These are phyloP conservation scores for Watsonalla binaria DNA, from an alignment of 2,888 invertebrate species.

Conservation along the genomic window DNA sequence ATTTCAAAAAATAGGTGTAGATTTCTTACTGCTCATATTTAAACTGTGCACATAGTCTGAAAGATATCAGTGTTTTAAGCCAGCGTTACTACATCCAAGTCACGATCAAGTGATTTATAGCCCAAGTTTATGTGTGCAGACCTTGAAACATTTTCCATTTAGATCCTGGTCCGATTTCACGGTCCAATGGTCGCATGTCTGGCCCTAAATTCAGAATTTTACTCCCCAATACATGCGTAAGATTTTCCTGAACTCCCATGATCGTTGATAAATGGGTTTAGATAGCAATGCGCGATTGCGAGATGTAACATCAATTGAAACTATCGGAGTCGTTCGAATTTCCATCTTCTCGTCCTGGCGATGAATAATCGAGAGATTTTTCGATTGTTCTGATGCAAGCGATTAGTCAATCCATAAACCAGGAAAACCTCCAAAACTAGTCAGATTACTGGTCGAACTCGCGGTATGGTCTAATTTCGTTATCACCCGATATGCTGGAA, in stretches of 20 bases:
- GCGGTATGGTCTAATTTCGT: no score
- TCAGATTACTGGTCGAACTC: no score
- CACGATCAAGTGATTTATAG: slow-evolving; percentile 39
- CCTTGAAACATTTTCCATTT: slow-evolving; percentile 28
- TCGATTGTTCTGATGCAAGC: no score
- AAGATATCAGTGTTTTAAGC: background rate
- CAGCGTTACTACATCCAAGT: slow-evolving; percentile 15
- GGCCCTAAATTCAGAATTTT: slow-evolving; percentile 1
- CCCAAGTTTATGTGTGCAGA: slow-evolving; percentile 29
- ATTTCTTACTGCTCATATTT: background rate
- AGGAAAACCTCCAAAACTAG: no score
- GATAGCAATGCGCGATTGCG: background rate
- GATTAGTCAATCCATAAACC: no score
- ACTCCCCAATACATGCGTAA: background rate
- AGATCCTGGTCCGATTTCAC: slow-evolving; percentile 11
- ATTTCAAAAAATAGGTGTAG: no score
- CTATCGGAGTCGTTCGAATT: no score
- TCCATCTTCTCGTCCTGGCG: no score
- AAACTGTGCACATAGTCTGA: background rate
- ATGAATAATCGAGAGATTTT: no score
- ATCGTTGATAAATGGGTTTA: background rate
- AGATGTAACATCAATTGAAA: no score
- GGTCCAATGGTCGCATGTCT: slow-evolving; percentile 1
- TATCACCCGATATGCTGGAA: no score
- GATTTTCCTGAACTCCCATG: background rate